Evolutionary conservation across 2,797 vertebrate genomes (phyloP).

Genomic region (Acropternis orthonyx): DNA sequence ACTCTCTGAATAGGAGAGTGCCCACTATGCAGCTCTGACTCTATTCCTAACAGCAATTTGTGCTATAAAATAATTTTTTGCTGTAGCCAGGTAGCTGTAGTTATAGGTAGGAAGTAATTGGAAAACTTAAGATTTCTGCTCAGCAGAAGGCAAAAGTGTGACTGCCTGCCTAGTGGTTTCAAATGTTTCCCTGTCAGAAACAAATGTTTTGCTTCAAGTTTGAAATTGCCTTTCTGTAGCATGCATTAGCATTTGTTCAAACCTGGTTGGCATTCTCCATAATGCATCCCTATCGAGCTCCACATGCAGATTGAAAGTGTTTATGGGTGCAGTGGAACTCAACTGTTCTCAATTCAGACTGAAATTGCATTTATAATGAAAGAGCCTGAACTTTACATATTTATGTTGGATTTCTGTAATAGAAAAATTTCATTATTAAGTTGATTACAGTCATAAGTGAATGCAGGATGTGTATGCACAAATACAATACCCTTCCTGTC

Average conservation of each 20-base stretch:
- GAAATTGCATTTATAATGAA: neutral
- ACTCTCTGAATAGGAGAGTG: neutral
- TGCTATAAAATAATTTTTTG: neutral
- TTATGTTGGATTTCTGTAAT: neutral
- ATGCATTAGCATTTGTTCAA: neutral
- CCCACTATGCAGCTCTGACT: neutral
- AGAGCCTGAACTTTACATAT: neutral
- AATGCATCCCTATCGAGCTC: neutral
- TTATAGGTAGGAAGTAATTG: constrained; percentile 11
- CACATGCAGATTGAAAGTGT: neutral
- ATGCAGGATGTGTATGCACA: neutral
- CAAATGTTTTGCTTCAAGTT: neutral
- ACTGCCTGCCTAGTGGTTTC: neutral
- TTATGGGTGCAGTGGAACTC: neutral
- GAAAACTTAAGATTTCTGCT: constrained; percentile 11
- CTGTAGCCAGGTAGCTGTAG: neutral
- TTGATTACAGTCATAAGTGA: neutral
- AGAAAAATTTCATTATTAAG: neutral
- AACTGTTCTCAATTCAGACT: neutral
- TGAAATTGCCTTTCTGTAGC: neutral
- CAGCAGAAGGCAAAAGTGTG: neutral
- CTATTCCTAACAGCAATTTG: neutral
- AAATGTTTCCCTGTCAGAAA: neutral
- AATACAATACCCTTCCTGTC: neutral
- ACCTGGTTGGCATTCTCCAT: neutral